Evolutionary conservation across 2,113 vertebrate genomes (phyloP).

Genomic region (Esox niger): DNA sequence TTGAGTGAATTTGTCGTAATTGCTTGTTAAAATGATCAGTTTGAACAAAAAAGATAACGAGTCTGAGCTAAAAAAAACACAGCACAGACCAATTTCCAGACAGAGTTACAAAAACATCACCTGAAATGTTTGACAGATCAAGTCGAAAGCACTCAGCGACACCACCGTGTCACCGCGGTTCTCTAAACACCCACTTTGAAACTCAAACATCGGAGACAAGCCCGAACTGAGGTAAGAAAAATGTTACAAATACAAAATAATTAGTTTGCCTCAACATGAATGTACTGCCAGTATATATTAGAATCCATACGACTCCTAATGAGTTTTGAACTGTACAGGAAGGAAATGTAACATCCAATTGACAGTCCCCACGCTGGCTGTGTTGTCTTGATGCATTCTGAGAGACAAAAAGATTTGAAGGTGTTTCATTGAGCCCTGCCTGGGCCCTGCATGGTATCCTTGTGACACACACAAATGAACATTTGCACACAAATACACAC

Average conservation of each 20-base stretch:
- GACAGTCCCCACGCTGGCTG: slow-evolving; percentile 29
- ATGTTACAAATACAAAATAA: neutral
- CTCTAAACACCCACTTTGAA: slow-evolving; percentile 29
- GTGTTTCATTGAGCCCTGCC: slow-evolving; percentile 34
- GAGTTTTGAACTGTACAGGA: slow-evolving; percentile 29
- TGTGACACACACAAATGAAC: slow-evolving; percentile 5
- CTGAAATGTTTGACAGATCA: neutral
- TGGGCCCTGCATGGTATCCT: slow-evolving; percentile 9
- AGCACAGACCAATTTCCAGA: neutral
- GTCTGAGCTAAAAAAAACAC: neutral
- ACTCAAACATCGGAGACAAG: slow-evolving; percentile 31
- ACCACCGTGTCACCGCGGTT: neutral
- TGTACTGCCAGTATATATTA: slow-evolving; percentile 49
- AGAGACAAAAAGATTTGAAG: slow-evolving; percentile 47
- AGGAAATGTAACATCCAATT: slow-evolving; percentile 15
- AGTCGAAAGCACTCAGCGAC: neutral
- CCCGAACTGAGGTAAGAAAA: slow-evolving; percentile 36
- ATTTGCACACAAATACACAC: too few species aligned
- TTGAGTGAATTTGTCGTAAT: neutral
- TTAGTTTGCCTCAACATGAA: slow-evolving; percentile 45
- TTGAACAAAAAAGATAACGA: neutral
- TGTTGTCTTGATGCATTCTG: slow-evolving; percentile 60
- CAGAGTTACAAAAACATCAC: neutral
- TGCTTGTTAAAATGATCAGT: neutral
- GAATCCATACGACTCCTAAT: slow-evolving; percentile 42